Conservation (phyloP, 2,113 vertebrate genomes). For the Oreocharis arfaki region DNA sequence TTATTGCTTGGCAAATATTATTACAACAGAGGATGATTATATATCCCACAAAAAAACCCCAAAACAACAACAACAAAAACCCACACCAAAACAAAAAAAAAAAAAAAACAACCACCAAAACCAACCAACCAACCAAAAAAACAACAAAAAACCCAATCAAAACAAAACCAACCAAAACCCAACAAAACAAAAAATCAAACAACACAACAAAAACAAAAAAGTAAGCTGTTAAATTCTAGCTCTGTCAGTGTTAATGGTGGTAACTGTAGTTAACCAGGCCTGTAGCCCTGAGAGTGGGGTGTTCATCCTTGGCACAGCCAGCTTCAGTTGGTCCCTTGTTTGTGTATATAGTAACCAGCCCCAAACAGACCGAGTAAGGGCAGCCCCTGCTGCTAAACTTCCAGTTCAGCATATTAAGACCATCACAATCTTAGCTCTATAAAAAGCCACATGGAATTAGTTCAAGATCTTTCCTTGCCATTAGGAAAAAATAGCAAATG, state of each 20-base stretch:
- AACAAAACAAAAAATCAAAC: background rate
- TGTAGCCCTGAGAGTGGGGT: background rate
- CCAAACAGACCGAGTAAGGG: background rate
- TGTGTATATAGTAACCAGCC: background rate
- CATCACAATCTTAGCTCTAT: constrained; percentile 16
- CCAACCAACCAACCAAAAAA: background rate
- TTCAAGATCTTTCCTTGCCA: constrained; percentile 7
- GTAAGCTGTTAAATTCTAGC: background rate
- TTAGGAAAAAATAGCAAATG: constrained; percentile 29
- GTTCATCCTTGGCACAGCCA: background rate
- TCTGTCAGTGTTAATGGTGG: background rate
- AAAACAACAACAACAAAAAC: background rate
- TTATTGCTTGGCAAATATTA: background rate
- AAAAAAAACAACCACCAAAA: too few species aligned
- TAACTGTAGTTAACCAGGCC: background rate
- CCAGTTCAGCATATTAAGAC: background rate
- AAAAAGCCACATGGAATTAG: constrained; percentile 19
- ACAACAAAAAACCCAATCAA: background rate
- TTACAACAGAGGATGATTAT: background rate
- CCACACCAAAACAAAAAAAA: background rate
- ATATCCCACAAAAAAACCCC: background rate
- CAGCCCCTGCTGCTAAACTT: background rate
- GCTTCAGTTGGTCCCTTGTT: background rate
- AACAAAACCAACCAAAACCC: background rate
- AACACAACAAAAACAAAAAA: background rate